These are phyloP conservation scores for Pygoscelis adeliae DNA, from an alignment of 2,113 vertebrate species.

Conservation along the genomic window DNA sequence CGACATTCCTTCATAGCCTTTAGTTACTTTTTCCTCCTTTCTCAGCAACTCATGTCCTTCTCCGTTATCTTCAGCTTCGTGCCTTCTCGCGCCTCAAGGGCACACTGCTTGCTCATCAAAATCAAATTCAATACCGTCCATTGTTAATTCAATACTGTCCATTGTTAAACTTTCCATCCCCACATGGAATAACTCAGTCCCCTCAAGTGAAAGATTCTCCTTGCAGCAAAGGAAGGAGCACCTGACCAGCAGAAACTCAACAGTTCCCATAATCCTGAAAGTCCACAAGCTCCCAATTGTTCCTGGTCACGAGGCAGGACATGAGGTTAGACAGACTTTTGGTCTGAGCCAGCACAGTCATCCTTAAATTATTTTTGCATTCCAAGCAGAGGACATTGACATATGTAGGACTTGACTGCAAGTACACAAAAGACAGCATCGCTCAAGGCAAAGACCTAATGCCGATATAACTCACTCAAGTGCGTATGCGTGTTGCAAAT, in stretches of 20 bases:
- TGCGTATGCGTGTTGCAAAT: rapidly evolving
- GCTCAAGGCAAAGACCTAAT: neutral
- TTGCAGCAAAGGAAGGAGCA: neutral
- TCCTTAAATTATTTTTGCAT: neutral
- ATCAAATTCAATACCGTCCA: too few relatives aligned
- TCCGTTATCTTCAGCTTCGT: too few relatives aligned
- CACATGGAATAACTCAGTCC: neutral
- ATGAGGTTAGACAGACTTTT: neutral
- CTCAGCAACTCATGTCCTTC: too few relatives aligned
- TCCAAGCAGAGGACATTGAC: neutral
- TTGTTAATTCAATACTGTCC: too few relatives aligned
- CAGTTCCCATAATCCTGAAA: neutral
- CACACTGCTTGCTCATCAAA: too few relatives aligned
- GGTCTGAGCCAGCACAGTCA: neutral
- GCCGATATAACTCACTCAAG: neutral
- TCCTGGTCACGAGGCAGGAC: neutral
- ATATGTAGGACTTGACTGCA: neutral
- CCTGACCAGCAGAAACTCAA: neutral
- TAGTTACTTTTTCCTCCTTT: too few relatives aligned
- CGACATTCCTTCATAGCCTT: too few relatives aligned
- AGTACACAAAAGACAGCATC: neutral
- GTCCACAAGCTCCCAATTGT: neutral
- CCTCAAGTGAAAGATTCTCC: neutral
- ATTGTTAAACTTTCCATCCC: too few relatives aligned
- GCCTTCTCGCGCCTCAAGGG: too few relatives aligned